Percentiles rank a stretch among this genome's conserved stretches.
Conservation (phyloP, 2,888 invertebrate genomes). For the Cynaeus angustus region DNA sequence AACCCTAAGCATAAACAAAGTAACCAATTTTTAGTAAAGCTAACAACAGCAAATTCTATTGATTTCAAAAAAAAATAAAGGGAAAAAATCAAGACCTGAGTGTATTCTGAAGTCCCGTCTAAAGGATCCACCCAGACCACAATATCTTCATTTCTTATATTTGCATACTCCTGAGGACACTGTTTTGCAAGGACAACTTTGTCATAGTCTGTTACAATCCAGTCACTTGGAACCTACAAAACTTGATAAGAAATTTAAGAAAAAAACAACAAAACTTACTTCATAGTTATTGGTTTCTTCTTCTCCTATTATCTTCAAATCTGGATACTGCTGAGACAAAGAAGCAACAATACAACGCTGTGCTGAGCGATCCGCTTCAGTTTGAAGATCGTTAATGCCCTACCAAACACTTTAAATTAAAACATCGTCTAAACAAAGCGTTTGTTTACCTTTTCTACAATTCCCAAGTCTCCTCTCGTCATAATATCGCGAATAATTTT, state of each 20-base stretch:
- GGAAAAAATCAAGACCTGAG: no score
- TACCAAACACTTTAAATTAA: slow-evolving; percentile 62
- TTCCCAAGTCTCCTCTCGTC: slow-evolving; percentile 90
- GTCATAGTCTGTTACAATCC: slow-evolving; percentile 84
- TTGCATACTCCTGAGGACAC: slow-evolving; percentile 81
- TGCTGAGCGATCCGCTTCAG: slow-evolving; percentile 97
- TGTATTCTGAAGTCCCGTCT: slow-evolving; percentile 98
- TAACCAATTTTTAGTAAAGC: no score
- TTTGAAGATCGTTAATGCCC: slow-evolving; percentile 96
- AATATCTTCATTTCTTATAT: slow-evolving; percentile 85
- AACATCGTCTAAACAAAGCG: slow-evolving; percentile 15
- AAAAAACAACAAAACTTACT: slow-evolving; percentile 64
- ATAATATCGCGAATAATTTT: slow-evolving; percentile 93
- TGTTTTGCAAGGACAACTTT: slow-evolving; percentile 73
- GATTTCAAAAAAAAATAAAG: no score
- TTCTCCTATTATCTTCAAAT: slow-evolving; percentile 90
- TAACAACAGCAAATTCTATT: no score
- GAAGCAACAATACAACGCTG: slow-evolving; percentile 95
- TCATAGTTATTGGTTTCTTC: slow-evolving; percentile 83
- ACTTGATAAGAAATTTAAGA: background rate
- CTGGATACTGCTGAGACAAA: slow-evolving; percentile 87
- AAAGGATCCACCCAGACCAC: slow-evolving; percentile 99
- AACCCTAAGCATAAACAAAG: no score
- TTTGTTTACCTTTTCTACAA: slow-evolving; percentile 87
- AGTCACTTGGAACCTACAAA: slow-evolving; percentile 79